A percentile compares a stretch with the other conserved stretches of the same genome.
Evolutionary conservation across 2,888 invertebrate species (phyloP).

Genomic region (Stenurella melanura): DNA sequence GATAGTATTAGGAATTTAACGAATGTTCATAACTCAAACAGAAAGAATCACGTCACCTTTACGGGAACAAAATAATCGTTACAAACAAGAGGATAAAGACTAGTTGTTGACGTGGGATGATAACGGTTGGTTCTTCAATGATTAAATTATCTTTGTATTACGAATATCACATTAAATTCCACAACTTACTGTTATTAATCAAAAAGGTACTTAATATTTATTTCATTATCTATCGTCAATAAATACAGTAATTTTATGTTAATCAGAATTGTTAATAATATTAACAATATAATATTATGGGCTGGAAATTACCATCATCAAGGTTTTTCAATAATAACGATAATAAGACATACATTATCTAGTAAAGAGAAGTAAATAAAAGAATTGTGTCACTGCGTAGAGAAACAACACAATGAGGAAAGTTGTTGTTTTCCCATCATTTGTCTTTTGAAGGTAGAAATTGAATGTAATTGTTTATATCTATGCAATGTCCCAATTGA

Average conservation of each 20-base stretch:
- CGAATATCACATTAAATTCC: neutral
- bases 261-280: constrained; percentile 1
- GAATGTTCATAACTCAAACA: neutral
- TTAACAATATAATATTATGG: neutral
- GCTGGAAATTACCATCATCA: neutral
- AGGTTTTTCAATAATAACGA: neutral
- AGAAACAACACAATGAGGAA: neutral
- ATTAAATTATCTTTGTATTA: neutral
- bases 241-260: constrained; percentile 7
- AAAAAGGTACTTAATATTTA: neutral
- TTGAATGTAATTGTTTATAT: neutral
- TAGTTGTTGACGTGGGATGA: neutral
- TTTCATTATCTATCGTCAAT: neutral
- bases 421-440: neutral
- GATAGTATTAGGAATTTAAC: neutral
- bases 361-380: neutral
- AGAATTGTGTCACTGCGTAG: neutral
- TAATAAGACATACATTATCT: neutral
- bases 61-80: neutral
- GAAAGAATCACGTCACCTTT: neutral
- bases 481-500: neutral
- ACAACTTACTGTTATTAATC: neutral
- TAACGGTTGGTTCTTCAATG: neutral
- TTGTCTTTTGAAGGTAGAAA: neutral
- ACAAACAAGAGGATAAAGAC: neutral